Evolutionary conservation across 1,140 invertebrate species (phyloP), one percentile per base, ranked within the genome.

Genomic region (Leptinotarsa undecemlineata): DNA sequence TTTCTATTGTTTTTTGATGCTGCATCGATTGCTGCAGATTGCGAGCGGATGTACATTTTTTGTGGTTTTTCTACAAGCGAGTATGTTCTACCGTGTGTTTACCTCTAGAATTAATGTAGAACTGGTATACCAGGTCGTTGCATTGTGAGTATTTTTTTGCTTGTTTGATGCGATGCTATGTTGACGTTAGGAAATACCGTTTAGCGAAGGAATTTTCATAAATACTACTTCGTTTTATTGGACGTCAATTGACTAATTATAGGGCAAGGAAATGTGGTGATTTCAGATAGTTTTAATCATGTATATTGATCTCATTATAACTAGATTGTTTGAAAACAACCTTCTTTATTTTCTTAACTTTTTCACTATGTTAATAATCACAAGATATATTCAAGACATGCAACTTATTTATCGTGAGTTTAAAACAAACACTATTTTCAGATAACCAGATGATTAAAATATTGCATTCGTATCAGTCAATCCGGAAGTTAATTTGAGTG

Each of bases 1-100:
- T 80, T 80, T 78, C 76, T 75, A 78, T 78, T 78, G 76, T 78
- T 75, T 71, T 78, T 78, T 75, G 68, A 77, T 73, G 62, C 64
- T 20, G 48, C 64, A 33, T 51, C 72, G 61, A 71, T 61, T 70
- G 47, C 60, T 23, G 21, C 21, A 73, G 71, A 72, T 72, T 75
- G 74, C 71, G 71, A 78, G 74, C 76, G 76, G 76, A 78, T 78
- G 74, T 78, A 62, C 67, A 71, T 70, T 73, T 42, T 78, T 75
- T 75, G 74, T 72, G 51, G 64, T 77, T 75, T 75, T 77, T 68
- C 26, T 77, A 60, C 68, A 51, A 71, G 15, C 68, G 42, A 67
- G 68, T 73, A 73, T 72, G 64, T 72, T 73, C 63, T 66, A 72
- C 66, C 70, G 72, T 78, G 76, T 76, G 71, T 78, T 75, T 78